Evolutionary conservation across 2,113 vertebrate species (phyloP), one percentile per base, ranked within the genome.

Genomic region (human): DNA sequence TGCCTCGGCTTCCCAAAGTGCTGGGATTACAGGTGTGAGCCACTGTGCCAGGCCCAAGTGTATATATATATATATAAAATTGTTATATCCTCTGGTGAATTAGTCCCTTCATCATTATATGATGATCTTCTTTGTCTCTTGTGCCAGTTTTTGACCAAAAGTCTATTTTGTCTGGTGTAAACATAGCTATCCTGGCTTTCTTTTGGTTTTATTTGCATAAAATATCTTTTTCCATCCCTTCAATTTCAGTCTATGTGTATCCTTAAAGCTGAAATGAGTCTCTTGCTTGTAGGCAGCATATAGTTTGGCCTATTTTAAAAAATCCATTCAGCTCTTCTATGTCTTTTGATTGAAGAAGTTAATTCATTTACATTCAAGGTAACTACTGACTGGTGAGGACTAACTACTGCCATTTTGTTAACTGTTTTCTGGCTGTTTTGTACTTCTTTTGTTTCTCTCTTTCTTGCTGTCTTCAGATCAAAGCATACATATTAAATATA

Each of bases 31-130:
- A 55, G 6, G 52, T 55, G 52, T 55, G 17, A 55, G 52, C 52
- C 2, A 55, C 52, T 18, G 52, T 0, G 52, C 52, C 52, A 6
- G 18, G 18, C 13, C 50, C 0, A 10, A 0, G 1, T 55, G 23
- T 59, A 23, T 38, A 17, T 61, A 30, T 38, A 38, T 38, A 38
- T 38, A 38, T 38, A 38, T 38, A 38, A 38, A n/a, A 45, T 59
- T 61, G 52, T 61, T 75, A 17, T 22, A 11, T 59, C 32, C 32
- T 68, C 30, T 68, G 64, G 64, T 35, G 64, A 68, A 68, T 68
- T 35, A 13, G 32, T 35, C 32, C 32, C 14, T 32, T 25, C 25
- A 5, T 82, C 22, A 61, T 83, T 40, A 43, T 17, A 61, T 16
- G 27, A 59, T 10, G 25, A 17, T 57, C 55, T 70, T n/a, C 32